phyloP scores from a whole-genome alignment of 2,113 vertebrate genomes.

The Ammodytes marinus region DNA sequence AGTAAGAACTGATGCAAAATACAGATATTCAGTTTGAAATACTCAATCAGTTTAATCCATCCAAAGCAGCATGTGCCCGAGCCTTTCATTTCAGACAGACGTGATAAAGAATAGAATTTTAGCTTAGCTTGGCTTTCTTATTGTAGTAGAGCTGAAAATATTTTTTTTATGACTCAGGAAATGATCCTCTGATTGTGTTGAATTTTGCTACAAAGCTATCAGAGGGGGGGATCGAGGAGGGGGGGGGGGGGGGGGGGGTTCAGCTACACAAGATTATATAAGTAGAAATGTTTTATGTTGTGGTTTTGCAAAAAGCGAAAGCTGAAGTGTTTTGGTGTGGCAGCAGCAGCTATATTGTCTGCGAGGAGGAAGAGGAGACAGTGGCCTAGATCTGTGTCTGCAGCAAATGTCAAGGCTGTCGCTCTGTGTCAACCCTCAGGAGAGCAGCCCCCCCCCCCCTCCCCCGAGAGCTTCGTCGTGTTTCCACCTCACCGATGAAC shows the following conservation, averaged over 20 bases:
- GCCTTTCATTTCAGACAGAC: neutral
- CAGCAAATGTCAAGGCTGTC: constrained; percentile 66
- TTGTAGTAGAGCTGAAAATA: neutral
- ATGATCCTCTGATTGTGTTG: neutral
- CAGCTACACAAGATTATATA: too few relatives aligned
- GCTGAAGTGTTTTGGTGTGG: constrained; percentile 25
- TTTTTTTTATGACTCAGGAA: neutral
- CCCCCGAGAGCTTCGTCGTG: constrained; percentile 35
- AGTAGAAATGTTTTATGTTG: neutral
- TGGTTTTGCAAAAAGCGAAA: constrained; percentile 13
- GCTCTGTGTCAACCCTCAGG: constrained; percentile 50
- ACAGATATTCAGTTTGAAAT: neutral
- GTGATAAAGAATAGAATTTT: neutral
- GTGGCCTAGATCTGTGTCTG: constrained; percentile 4
- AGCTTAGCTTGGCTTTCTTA: neutral
- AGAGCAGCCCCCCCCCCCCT: constrained; percentile 12
- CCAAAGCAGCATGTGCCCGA: neutral
- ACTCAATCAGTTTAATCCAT: neutral
- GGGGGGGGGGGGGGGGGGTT: too few relatives aligned
- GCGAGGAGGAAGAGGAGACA: constrained; percentile 17
- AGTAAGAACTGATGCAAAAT: neutral
- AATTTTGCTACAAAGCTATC: too few relatives aligned
- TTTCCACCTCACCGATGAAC: constrained; percentile 34
- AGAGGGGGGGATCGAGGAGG: too few relatives aligned
- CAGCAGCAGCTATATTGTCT: constrained; percentile 9